Percentiles rank a stretch among this genome's conserved stretches.
Conservation (phyloP, 2,797 vertebrate species). For the Lateolabrax maculatus region DNA sequence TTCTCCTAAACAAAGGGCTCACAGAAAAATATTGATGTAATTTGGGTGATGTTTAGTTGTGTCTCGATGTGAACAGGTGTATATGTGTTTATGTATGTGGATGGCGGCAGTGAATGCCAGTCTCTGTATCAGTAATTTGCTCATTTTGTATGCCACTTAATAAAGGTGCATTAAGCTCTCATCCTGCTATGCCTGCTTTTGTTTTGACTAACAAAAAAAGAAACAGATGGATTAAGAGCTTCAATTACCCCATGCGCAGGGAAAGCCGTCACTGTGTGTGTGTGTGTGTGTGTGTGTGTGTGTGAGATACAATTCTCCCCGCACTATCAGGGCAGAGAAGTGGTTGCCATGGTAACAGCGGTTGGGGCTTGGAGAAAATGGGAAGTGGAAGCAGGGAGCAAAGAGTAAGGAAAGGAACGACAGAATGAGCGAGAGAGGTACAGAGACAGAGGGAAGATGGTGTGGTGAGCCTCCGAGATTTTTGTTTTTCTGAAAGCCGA, state of each 20-base stretch:
- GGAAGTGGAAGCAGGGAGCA: slow-evolving; percentile 45
- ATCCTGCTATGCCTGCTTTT: slow-evolving; percentile 68
- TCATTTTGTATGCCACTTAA: slow-evolving; percentile 62
- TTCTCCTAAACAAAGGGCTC: slow-evolving; percentile 52
- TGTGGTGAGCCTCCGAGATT: background rate
- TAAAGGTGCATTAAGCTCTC: slow-evolving; percentile 68
- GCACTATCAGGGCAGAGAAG: slow-evolving; percentile 69
- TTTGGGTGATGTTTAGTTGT: slow-evolving; percentile 10
- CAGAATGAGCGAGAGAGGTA: background rate
- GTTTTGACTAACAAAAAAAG: slow-evolving; percentile 69
- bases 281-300: slow-evolving; percentile 5
- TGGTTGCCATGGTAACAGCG: slow-evolving; percentile 81
- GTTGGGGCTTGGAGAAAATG: slow-evolving; percentile 55
- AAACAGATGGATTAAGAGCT: slow-evolving; percentile 80
- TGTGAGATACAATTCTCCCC: slow-evolving; percentile 62
- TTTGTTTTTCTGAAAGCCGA: background rate
- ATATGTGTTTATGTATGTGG: slow-evolving; percentile 20
- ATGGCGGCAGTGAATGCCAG: slow-evolving; percentile 7
- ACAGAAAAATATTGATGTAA: slow-evolving; percentile 33
- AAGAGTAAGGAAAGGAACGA: slow-evolving; percentile 42
- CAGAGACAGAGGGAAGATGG: slow-evolving; percentile 25
- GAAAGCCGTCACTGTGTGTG: slow-evolving; percentile 41
- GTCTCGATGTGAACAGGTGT: background rate
- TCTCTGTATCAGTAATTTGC: slow-evolving; percentile 57
- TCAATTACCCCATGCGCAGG: slow-evolving; percentile 75